Evolutionary conservation across 2,797 vertebrate genomes (phyloP), one percentile per base, ranked within the genome.

Genomic region (Champsocephalus gunnari): DNA sequence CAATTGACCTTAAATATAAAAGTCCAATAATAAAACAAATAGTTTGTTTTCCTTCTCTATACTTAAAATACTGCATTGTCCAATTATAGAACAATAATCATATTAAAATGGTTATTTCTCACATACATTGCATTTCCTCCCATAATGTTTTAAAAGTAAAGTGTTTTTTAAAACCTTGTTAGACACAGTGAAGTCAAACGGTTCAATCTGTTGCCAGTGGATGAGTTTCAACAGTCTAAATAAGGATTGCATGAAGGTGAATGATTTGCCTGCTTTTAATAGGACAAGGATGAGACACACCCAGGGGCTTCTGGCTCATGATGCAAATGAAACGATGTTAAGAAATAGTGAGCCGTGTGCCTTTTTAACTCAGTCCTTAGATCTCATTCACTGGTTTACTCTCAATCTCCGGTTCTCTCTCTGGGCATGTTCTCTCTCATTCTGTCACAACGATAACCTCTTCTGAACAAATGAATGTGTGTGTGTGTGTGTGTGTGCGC

Each of bases 291-390:
- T 73, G 66, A 79, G 80, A 77, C 80, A 79, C 85, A 75, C 77
- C 82, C 74, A 79, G 70, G 65, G 57, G 75, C 66, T 57, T 70
- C 51, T 67, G 75, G 67, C 80, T 84, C 66, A 61, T 69, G 78
- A 87, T 82, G 83, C 70, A 81, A 73, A 80, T 50, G 74, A 78
- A 83, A 76, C 66, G 67, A 67, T 74, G 75, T 77, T 77, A 75
- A 77, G 62, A 74, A 73, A 76, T n/a, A 28, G 66, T 48, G 38
- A 75, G 63, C 17, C 55, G 48, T 51, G 67, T 51, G 70, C 57
- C 69, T 62, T 69, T 79, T 50, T 10, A 28, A 48, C 55, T 43
- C 60, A 34, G 62, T 12, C 69, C 24, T 77, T 32, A 60, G 32
- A 45, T 61, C 44, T 79, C 53, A 55, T 60, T 75, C 17, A 34